phyloP scores from a whole-genome alignment of 1,140 invertebrate species.

The Drosophila melanogaster region DNA sequence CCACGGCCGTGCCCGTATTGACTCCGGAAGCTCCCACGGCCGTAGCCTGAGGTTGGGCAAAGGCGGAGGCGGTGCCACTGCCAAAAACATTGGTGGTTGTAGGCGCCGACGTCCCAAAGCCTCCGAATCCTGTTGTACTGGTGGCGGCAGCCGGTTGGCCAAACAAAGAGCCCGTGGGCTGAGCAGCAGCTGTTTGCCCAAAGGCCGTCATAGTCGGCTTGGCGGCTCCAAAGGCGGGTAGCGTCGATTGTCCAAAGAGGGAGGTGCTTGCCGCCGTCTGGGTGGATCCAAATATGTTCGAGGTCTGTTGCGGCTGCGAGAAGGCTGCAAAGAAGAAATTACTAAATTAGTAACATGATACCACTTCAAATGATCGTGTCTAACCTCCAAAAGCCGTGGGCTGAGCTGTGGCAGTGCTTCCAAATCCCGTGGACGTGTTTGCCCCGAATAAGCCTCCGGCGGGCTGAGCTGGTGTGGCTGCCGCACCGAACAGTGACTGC shows the following conservation, averaged over 20 bases:
- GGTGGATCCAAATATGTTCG: conserved; percentile 72
- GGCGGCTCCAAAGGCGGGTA: conserved; percentile 87
- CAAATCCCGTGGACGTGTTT: conserved; percentile 85
- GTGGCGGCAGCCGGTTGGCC: conserved; percentile 85
- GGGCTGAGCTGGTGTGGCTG: conserved; percentile 79
- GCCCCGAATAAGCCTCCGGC: conserved; percentile 85
- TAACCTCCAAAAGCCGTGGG: conserved; percentile 85
- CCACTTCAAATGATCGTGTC: conserved; percentile 34
- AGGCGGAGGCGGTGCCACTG: conserved; percentile 81
- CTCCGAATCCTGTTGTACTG: conserved; percentile 84
- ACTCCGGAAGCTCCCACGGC: conserved; percentile 62
- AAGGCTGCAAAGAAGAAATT: conserved; percentile 49
- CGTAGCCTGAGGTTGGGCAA: conserved; percentile 80
- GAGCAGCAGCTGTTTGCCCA: conserved; percentile 78
- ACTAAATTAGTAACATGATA: neutral
- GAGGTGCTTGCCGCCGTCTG: conserved; percentile 60
- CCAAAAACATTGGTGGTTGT: conserved; percentile 87
- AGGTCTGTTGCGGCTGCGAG: conserved; percentile 69
- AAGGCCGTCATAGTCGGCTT: conserved; percentile 87
- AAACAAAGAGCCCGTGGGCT: conserved; percentile 86
- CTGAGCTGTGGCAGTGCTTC: conserved; percentile 84
- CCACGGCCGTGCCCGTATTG: conserved; percentile 89
- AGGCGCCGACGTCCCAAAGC: conserved; percentile 88
- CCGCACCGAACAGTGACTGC: conserved; percentile 84
- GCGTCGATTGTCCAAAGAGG: conserved; percentile 86